phyloP scores from a whole-genome alignment of 2,888 invertebrate species.

The Drosophila monieri region DNA sequence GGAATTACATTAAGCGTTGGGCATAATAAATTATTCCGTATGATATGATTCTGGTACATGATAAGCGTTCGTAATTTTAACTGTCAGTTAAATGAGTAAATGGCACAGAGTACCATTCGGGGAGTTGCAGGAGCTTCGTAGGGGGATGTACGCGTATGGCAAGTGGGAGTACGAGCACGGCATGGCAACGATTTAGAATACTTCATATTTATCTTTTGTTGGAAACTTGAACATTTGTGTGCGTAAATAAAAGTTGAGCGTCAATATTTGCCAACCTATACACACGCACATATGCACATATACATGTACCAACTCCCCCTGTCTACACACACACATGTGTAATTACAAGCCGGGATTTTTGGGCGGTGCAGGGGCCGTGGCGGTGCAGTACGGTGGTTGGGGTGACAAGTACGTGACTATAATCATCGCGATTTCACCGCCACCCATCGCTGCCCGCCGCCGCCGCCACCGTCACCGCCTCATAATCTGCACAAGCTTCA shows the following conservation, averaged over 20 bases:
- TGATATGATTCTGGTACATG: constrained; percentile 79
- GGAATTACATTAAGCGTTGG: constrained; percentile 77
- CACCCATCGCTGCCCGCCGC: background rate
- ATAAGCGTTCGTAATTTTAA: constrained; percentile 79
- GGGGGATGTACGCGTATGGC: background rate
- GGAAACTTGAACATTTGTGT: constrained; percentile 75
- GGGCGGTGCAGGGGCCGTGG: constrained; percentile 9
- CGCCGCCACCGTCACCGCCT: constrained; percentile 33
- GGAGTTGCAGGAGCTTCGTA: background rate
- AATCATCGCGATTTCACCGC: constrained; percentile 56
- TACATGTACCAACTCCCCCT: background rate
- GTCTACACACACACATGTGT: constrained; percentile 40
- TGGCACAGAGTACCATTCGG: constrained; percentile 42
- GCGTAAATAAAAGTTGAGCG: constrained; percentile 75
- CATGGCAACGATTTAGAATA: constrained; percentile 71
- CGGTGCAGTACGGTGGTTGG: constrained; percentile 7
- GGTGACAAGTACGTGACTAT: constrained; percentile 74
- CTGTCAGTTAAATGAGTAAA: constrained; percentile 78
- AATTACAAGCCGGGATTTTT: constrained; percentile 52
- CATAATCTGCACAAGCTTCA: constrained; percentile 49
- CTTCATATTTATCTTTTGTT: constrained; percentile 75
- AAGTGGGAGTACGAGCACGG: constrained; percentile 19
- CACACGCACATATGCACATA: constrained; percentile 5
- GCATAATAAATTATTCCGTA: constrained; percentile 79
- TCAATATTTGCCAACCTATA: constrained; percentile 65